Evolutionary conservation across 1,140 invertebrate species (phyloP).

Genomic region (Argopecten irradians): DNA sequence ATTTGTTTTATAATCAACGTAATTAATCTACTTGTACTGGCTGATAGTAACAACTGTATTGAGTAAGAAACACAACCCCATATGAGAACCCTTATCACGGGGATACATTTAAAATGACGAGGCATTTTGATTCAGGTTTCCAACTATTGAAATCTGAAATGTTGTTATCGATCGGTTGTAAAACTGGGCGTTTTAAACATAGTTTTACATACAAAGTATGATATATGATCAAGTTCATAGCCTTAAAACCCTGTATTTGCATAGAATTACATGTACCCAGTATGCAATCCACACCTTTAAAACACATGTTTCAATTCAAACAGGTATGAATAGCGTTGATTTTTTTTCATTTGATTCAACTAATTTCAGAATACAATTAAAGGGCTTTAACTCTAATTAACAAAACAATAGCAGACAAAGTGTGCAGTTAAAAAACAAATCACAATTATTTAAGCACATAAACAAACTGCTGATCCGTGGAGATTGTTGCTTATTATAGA

Average conservation of each 20-base stretch:
- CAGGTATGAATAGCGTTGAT: not conserved
- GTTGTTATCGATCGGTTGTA: not conserved
- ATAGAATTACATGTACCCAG: not conserved
- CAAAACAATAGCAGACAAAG: not conserved
- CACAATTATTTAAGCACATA: not conserved
- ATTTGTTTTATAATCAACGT: not conserved
- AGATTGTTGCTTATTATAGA: not conserved
- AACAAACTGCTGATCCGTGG: not conserved
- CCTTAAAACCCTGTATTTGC: not conserved
- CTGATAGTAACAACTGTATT: not conserved
- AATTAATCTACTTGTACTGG: not conserved
- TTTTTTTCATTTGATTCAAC: no score
- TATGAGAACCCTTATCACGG: not conserved
- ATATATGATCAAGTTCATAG: not conserved
- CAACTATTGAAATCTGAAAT: conserved; percentile 1
- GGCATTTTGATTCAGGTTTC: not conserved
- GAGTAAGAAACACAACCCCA: not conserved
- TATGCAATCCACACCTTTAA: not conserved
- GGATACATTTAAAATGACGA: conserved; percentile 1
- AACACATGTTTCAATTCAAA: not conserved
- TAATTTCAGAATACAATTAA: not conserved
- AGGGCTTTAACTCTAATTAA: not conserved
- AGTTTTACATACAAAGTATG: not conserved
- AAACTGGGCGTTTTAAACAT: not conserved
- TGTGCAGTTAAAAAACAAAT: not conserved